These are phyloP conservation scores for Abrostola triplasia DNA, from an alignment of 2,888 invertebrate genomes.

Conservation along the genomic window DNA sequence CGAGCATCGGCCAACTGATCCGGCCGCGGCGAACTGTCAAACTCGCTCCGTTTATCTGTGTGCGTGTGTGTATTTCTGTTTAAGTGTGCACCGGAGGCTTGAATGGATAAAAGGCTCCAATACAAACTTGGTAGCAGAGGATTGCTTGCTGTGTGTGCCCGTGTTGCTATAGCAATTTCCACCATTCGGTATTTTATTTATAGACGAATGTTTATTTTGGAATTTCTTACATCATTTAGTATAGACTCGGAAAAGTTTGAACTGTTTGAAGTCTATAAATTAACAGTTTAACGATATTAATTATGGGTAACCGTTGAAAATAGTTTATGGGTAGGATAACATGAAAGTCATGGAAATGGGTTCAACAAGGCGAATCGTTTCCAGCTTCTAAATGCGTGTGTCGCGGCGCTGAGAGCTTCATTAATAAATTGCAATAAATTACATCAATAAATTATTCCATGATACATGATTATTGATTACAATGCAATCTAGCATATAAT, in stretches of 20 bases:
- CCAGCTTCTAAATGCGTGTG: conserved; percentile 9
- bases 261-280: conserved; percentile 46
- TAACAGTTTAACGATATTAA: conserved; percentile 37
- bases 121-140: conserved; percentile 57
- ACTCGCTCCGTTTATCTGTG: conserved; percentile 77
- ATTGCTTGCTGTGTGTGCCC: conserved; percentile 46
- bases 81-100: conserved; percentile 71
- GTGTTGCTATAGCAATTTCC: conserved; percentile 45
- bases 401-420: neutral
- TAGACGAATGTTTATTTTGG: conserved; percentile 32
- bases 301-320: conserved; percentile 17
- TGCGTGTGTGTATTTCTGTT: conserved; percentile 56
- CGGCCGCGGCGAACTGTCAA: conserved; percentile 80
- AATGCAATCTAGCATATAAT: conserved; percentile 13
- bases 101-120: conserved; percentile 72
- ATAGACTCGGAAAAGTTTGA: conserved; percentile 29
- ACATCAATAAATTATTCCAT: conserved; percentile 26
- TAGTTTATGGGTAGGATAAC: conserved; percentile 13
- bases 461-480: conserved; percentile 12
- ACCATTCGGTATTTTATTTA: conserved; percentile 42
- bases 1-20: conserved; percentile 86
- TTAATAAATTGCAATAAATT: conserved; percentile 17
- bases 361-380: conserved; percentile 4
- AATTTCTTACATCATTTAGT: conserved; percentile 35
- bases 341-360: conserved; percentile 34